phyloP scores from a whole-genome alignment of 2,113 vertebrate genomes.

The Atlantisia rogersi region DNA sequence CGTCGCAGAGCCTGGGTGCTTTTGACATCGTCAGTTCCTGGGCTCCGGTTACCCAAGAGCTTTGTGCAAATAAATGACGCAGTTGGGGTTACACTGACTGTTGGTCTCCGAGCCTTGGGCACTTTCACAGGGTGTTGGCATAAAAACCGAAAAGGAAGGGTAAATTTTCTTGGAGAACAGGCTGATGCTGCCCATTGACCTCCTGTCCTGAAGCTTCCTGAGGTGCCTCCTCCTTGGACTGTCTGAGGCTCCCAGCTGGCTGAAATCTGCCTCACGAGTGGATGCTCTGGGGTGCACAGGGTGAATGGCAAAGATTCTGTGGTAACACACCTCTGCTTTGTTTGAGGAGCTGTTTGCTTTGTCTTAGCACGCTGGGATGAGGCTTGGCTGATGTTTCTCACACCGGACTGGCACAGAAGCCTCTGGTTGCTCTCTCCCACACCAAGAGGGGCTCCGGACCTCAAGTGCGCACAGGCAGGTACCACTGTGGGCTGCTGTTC shows the following conservation, averaged over 20 bases:
- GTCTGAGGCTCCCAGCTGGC: neutral
- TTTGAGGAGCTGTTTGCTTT: neutral
- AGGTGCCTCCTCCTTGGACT: rapidly evolving
- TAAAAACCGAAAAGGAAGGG: neutral
- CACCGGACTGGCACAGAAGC: neutral
- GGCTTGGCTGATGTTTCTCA: rapidly evolving
- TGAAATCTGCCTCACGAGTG: rapidly evolving
- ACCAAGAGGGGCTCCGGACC: neutral
- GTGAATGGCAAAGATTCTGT: neutral
- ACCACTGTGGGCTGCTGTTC: neutral
- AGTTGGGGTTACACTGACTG: neutral
- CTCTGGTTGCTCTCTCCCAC: no score
- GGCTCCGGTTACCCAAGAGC: neutral
- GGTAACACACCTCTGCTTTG: neutral
- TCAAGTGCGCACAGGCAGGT: neutral
- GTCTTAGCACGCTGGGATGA: neutral
- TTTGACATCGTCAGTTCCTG: neutral
- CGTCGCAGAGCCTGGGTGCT: neutral
- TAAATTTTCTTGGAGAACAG: neutral
- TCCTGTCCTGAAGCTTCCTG: neutral
- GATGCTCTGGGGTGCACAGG: neutral
- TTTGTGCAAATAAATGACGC: neutral
- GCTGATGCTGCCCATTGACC: neutral
- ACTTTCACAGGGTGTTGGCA: neutral
- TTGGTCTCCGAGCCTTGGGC: neutral